Base-by-base conservation (phyloP, 2,888 invertebrate genomes). In the Drosophila multiciliata region DNA sequence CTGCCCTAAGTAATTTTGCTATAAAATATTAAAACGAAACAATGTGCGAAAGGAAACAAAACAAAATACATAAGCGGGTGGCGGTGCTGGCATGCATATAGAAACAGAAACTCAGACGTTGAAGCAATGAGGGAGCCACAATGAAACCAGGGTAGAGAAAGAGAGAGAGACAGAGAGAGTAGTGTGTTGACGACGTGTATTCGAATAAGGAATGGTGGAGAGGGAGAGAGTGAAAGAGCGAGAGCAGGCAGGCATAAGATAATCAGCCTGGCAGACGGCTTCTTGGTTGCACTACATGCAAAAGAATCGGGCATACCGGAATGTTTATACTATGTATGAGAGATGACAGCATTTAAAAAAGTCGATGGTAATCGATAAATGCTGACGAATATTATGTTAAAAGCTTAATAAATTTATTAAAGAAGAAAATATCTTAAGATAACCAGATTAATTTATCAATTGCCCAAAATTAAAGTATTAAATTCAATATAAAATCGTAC, bases 21-120 rank as follows among this genome's bases (percentile, higher is more conserved):
- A 82, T 88, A 76, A 73, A 85, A 79, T 79, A 90, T 88, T 84
- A 85, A 89, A 84, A 66, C 73, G 86, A 85, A 88, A 85, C 86
- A 89, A 85, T 82, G 86, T 72, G 63, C 58, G 66, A 84, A 76
- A 76, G 90, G 76, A 84, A 87, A 82, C 90, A 87, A 82, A 82
- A 78, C 75, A 85, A 85, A 74, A 76, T 74, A 71, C 64, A 59
- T 12, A 54, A 45, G 23, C 45, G 45, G 45, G 45, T 15, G 45
- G 20, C 8, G 20, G 45, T 15, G 6, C 29, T 29, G 35, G 58
- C 55, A 59, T 58, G 42, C 45, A 78, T 73, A 55, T 12, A 61
- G 60, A 33, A 32, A 23, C 48, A 23, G 50, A 60, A 50, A 50
- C 77, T 57, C 77, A 80, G 81, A 62, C 61, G 64, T 55, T 58